These are phyloP conservation scores for Orthosia incerta DNA, from an alignment of 2,888 invertebrate genomes.

Conservation along the genomic window DNA sequence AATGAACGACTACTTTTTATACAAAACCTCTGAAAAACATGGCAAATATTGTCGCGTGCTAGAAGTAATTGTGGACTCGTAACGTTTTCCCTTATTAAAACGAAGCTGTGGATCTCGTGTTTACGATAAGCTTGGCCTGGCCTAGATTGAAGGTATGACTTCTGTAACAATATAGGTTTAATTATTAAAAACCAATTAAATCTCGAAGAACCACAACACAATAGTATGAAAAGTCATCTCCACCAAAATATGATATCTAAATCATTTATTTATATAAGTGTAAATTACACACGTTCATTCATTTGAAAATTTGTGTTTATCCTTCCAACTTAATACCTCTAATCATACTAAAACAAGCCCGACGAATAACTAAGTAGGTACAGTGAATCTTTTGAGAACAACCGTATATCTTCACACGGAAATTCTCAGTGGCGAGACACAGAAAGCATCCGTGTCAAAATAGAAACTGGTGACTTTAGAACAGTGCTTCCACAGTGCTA, in stretches of 20 bases:
- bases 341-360: conserved; percentile 19
- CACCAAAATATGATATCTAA: background rate
- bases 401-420: conserved; percentile 30
- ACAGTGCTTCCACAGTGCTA: conserved; percentile 17
- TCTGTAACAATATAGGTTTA: background rate
- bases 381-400: conserved; percentile 37
- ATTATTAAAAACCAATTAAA: conserved; percentile 1
- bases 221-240: background rate
- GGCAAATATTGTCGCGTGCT: conserved; percentile 50
- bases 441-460: conserved; percentile 15
- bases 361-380: conserved; percentile 4
- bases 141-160: conserved; percentile 43
- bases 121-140: conserved; percentile 32
- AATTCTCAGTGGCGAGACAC: conserved; percentile 34
- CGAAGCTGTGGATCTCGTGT: conserved; percentile 44
- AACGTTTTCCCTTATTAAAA: conserved; percentile 40
- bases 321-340: conserved; percentile 15
- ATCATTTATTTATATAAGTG: background rate
- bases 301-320: conserved; percentile 13
- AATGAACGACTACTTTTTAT: conserved; percentile 35
- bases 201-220: background rate
- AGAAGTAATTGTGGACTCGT: conserved; percentile 40
- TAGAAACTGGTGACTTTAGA: background rate
- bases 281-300: conserved; percentile 1
- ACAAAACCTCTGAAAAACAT: conserved; percentile 21